Evolutionary conservation across 2,113 vertebrate genomes (phyloP).

Genomic region (Lepisosteus osseus): DNA sequence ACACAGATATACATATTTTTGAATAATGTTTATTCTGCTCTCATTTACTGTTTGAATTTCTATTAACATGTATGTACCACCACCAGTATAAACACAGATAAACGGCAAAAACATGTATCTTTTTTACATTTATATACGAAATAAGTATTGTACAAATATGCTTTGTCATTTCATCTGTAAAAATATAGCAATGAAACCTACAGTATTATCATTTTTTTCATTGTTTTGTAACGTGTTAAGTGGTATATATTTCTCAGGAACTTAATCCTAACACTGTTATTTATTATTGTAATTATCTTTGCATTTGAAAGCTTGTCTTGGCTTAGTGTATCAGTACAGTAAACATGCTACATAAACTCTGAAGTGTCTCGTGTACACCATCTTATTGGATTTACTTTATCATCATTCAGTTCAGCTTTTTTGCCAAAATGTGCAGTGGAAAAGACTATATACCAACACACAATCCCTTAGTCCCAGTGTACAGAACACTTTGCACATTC

Average conservation of each 20-base stretch:
- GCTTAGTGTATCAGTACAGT: conserved; percentile 64
- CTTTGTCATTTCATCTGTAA: conserved; percentile 71
- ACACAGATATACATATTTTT: conserved; percentile 76
- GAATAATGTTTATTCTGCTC: conserved; percentile 45
- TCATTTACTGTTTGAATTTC: conserved; percentile 49
- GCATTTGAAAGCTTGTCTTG: conserved; percentile 77
- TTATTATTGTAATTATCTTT: conserved; percentile 76
- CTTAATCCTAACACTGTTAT: conserved; percentile 74
- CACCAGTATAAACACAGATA: conserved; percentile 42
- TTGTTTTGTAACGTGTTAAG: conserved; percentile 66
- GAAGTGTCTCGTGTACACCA: background rate
- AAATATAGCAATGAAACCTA: conserved; percentile 85
- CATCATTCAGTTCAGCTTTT: background rate
- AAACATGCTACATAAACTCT: conserved; percentile 12
- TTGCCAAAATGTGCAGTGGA: too few species aligned
- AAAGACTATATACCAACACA: too few species aligned
- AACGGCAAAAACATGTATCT: conserved; percentile 60
- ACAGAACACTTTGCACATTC: too few species aligned
- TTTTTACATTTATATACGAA: conserved; percentile 89
- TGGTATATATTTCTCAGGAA: conserved; percentile 82
- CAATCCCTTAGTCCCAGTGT: too few species aligned
- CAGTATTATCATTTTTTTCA: conserved; percentile 77
- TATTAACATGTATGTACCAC: conserved; percentile 61
- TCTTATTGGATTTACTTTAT: background rate
- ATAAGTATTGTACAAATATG: conserved; percentile 76